A percentile compares a stretch with the other conserved stretches of the same genome.
Conservation (phyloP, 2,888 invertebrate genomes). For the Pandemis corylana region DNA sequence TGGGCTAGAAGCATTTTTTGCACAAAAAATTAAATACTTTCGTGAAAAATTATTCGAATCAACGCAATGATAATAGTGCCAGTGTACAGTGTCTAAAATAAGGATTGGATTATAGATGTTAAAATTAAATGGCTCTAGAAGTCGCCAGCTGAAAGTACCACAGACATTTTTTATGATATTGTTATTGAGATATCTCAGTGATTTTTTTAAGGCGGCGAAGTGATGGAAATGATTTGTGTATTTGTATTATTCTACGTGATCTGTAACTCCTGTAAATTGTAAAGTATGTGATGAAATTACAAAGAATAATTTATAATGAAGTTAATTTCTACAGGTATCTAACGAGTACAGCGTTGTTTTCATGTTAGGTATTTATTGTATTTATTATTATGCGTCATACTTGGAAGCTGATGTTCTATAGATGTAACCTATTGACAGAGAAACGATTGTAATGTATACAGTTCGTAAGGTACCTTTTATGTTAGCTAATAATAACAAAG, state of each 20-base stretch:
- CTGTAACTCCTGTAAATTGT: slow-evolving; percentile 75
- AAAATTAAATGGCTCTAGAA: slow-evolving; percentile 45
- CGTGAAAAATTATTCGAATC: slow-evolving; percentile 92
- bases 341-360: slow-evolving; percentile 68
- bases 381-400: slow-evolving; percentile 73
- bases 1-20: slow-evolving; percentile 97
- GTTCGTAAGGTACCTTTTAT: slow-evolving; percentile 73
- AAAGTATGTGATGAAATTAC: slow-evolving; percentile 75
- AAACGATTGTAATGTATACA: slow-evolving; percentile 69
- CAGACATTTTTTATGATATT: too few species aligned
- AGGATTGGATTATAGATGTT: slow-evolving; percentile 48
- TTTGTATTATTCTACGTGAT: slow-evolving; percentile 61
- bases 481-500: slow-evolving; percentile 78
- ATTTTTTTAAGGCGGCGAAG: not conserved
- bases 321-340: slow-evolving; percentile 59
- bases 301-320: slow-evolving; percentile 73
- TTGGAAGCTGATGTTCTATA: slow-evolving; percentile 69
- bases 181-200: too few species aligned
- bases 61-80: slow-evolving; percentile 77
- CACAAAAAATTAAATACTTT: slow-evolving; percentile 95
- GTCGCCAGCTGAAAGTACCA: too few species aligned
- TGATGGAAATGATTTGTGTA: slow-evolving; percentile 47
- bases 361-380: slow-evolving; percentile 80
- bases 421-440: slow-evolving; percentile 60
- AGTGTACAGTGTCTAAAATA: slow-evolving; percentile 63